These are phyloP conservation scores for Scelioninae gen. 2 DNA, from an alignment of 2,888 invertebrate genomes.

Conservation along the genomic window DNA sequence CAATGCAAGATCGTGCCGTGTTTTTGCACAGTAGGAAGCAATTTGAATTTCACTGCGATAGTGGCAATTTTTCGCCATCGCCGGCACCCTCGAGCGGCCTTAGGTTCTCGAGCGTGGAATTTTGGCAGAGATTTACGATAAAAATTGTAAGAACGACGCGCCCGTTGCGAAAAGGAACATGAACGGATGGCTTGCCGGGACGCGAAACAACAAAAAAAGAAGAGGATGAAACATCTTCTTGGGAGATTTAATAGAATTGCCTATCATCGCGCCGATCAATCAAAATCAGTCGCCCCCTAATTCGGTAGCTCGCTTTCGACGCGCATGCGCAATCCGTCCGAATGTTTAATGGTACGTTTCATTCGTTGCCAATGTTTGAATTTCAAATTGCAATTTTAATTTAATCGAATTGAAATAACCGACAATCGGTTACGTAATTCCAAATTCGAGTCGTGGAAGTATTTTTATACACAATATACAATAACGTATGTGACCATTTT, in stretches of 20 bases:
- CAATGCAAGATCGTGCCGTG: constrained; percentile 49
- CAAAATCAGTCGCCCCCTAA: constrained; percentile 8
- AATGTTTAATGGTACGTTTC: no score
- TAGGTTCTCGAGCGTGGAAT: constrained; percentile 38
- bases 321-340: no score
- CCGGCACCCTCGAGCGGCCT: constrained; percentile 29
- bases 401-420: no score
- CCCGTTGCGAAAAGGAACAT: constrained; percentile 23
- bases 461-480: no score
- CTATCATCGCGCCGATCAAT: constrained; percentile 27
- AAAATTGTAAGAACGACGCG: constrained; percentile 51
- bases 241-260: constrained; percentile 28
- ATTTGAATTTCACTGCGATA: constrained; percentile 57
- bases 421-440: no score
- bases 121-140: constrained; percentile 54
- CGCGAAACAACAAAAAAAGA: constrained; percentile 35
- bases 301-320: constrained; percentile 12
- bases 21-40: constrained; percentile 53
- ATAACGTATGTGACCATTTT: no score
- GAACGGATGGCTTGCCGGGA: constrained; percentile 28
- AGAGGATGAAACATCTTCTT: constrained; percentile 1
- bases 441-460: no score
- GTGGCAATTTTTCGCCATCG: constrained; percentile 53
- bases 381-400: no score
- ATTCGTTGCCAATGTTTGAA: no score